Evolutionary conservation across 2,888 invertebrate species (phyloP).

Genomic region (Hemistola chrysoprasaria): DNA sequence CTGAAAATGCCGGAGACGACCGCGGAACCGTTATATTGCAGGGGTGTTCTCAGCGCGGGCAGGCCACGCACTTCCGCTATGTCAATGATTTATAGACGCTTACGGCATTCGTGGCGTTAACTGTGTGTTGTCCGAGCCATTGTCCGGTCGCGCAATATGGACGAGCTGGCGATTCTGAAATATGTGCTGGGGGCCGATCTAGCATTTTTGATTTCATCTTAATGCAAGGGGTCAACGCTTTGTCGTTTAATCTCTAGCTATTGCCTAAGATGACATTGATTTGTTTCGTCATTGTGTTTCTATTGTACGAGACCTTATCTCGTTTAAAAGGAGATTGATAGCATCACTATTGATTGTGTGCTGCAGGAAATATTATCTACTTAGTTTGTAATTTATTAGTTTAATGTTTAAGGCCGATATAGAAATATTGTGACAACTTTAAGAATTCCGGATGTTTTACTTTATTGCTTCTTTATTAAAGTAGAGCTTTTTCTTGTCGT

Average conservation of each 20-base stretch:
- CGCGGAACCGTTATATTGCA: conserved; percentile 72
- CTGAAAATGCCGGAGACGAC: conserved; percentile 67
- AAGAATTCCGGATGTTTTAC: no score
- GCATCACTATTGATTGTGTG: conserved; percentile 25
- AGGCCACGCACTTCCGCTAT: conserved; percentile 77
- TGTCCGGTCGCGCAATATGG: conserved; percentile 68
- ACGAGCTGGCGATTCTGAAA: conserved; percentile 68
- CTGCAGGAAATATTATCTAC: conserved; percentile 25
- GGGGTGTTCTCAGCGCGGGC: conserved; percentile 52
- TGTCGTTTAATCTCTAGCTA: conserved; percentile 51
- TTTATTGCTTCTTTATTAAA: no score
- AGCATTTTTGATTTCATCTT: conserved; percentile 69
- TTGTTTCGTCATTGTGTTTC: conserved; percentile 44
- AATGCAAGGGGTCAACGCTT: conserved; percentile 58
- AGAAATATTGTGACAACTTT: no score
- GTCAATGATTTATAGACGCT: conserved; percentile 76
- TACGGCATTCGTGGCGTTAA: conserved; percentile 71
- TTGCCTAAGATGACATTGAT: conserved; percentile 49
- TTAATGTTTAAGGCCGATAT: conserved; percentile 11
- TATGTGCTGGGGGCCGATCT: conserved; percentile 62
- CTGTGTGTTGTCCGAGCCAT: conserved; percentile 72
- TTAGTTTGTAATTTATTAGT: conserved; percentile 25
- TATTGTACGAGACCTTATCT: conserved; percentile 36
- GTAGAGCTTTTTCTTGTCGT: no score
- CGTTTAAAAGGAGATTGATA: conserved; percentile 29